Conservation (phyloP, 2,888 invertebrate species). For the Adela reaumurella region DNA sequence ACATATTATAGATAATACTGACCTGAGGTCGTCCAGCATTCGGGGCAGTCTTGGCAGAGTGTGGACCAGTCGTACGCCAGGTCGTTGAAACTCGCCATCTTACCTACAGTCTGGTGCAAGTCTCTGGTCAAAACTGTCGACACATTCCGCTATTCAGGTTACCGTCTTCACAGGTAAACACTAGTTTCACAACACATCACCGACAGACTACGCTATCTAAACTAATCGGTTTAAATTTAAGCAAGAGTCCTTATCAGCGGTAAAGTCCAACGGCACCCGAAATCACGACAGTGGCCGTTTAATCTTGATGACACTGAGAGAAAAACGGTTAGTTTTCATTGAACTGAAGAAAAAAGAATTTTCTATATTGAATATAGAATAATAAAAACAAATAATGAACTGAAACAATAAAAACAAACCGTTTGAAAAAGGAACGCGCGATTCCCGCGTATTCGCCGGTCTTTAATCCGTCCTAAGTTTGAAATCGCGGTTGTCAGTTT, state of each 20-base stretch:
- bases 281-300: no score
- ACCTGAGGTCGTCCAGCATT: slow-evolving; percentile 64
- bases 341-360: no score
- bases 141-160: neutral
- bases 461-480: slow-evolving; percentile 14
- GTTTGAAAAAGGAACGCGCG: neutral
- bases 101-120: slow-evolving; percentile 6
- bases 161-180: neutral
- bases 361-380: no score
- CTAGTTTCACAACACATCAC: neutral
- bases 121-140: neutral
- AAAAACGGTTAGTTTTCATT: no score
- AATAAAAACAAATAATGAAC: no score
- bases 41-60: slow-evolving; percentile 59
- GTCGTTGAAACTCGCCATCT: slow-evolving; percentile 64
- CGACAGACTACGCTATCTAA: no score
- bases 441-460: neutral
- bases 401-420: neutral
- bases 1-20: no score
- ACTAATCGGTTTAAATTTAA: no score
- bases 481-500: no score
- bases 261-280: no score
- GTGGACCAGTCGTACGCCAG: slow-evolving; percentile 63
- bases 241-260: no score
- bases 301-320: no score